These are phyloP conservation scores for Ailurus styani DNA, from an alignment of 2,113 vertebrate genomes.

Conservation along the genomic window DNA sequence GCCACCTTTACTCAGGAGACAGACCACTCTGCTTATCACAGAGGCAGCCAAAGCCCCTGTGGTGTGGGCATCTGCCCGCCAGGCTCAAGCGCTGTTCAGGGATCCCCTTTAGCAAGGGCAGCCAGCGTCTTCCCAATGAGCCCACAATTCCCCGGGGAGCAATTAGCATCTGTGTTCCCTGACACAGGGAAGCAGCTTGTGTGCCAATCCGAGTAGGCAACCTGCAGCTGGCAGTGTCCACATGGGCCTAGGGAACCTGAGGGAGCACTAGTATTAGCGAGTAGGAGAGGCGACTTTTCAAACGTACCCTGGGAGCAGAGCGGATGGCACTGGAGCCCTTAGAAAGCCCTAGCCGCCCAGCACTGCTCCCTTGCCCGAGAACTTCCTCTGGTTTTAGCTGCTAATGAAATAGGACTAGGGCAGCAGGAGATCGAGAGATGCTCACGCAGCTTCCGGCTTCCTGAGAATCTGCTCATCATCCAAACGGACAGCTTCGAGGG, in stretches of 20 bases:
- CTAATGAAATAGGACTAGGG: background rate
- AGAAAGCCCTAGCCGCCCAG: background rate
- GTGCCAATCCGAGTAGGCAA: background rate
- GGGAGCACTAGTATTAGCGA: background rate
- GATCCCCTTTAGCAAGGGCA: background rate
- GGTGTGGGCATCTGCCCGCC: background rate
- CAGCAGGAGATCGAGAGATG: fast-evolving
- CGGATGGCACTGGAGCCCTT: background rate
- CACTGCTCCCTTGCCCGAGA: background rate
- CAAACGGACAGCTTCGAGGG: background rate
- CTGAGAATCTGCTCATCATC: background rate
- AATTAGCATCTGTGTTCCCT: background rate
- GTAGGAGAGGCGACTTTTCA: background rate
- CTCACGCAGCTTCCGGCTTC: background rate
- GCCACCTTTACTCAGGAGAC: background rate
- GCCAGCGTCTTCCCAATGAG: fast-evolving
- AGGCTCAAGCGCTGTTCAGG: background rate
- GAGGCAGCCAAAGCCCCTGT: background rate
- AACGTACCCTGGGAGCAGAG: background rate
- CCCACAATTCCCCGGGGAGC: background rate
- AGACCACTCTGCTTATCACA: background rate
- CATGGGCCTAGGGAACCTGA: fast-evolving
- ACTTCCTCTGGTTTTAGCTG: background rate
- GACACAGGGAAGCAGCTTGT: background rate
- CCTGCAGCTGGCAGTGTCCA: background rate